A percentile compares a stretch with the other conserved stretches of the same genome.
phyloP scores from a whole-genome alignment of 2,888 invertebrate genomes.

The Thera obeliscata region DNA sequence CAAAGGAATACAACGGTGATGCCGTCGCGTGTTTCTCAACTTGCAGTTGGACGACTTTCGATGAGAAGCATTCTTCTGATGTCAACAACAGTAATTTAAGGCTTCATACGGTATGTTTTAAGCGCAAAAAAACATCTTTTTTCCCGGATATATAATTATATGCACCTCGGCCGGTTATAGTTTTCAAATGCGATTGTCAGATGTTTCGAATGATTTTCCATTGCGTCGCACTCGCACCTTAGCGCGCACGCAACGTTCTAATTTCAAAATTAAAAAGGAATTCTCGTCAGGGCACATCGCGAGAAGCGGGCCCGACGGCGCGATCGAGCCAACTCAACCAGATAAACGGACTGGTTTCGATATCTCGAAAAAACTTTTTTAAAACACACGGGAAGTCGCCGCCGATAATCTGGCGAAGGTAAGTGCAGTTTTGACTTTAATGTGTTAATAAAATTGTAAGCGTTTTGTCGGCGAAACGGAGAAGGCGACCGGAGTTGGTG shows the following conservation, averaged over 20 bases:
- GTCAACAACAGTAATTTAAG: conserved; percentile 25
- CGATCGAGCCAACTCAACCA: conserved; percentile 56
- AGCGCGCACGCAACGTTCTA: conserved; percentile 59
- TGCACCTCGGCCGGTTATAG: conserved; percentile 22
- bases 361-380: conserved; percentile 71
- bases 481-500: conserved; percentile 55
- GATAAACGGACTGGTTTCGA: conserved; percentile 80
- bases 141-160: conserved; percentile 29
- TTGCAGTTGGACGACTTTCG: background rate
- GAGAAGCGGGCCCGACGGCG: conserved; percentile 21
- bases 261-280: conserved; percentile 67
- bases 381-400: conserved; percentile 76
- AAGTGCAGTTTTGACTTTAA: conserved; percentile 83
- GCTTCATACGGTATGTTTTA: conserved; percentile 5
- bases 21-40: background rate
- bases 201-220: conserved; percentile 45
- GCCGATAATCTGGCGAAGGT: conserved; percentile 78
- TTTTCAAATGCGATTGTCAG: conserved; percentile 31
- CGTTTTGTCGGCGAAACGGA: conserved; percentile 76
- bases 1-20: background rate
- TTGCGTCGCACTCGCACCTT: conserved; percentile 37
- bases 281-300: conserved; percentile 57
- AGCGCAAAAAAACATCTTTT: conserved; percentile 51
- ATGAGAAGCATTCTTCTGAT: background rate
- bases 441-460: conserved; percentile 83